Conservation (phyloP, 2,797 vertebrate species). For the Acrossocheilus fasciatus region DNA sequence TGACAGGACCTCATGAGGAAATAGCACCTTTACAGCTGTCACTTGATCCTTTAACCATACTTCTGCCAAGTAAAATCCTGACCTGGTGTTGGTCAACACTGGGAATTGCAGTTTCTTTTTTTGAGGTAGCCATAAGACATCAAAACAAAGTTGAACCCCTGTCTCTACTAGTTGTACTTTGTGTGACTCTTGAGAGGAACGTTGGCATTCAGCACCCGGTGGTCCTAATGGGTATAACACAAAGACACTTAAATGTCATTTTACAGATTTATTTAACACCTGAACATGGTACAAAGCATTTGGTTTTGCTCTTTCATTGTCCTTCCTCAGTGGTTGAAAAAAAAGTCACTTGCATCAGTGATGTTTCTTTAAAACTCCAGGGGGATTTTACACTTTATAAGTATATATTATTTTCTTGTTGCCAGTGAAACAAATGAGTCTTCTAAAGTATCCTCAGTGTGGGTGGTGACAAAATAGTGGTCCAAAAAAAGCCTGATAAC, state of each 20-base stretch:
- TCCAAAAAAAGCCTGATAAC: conserved; percentile 71
- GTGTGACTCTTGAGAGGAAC: conserved; percentile 72
- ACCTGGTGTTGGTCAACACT: conserved; percentile 64
- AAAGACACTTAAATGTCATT: conserved; percentile 85
- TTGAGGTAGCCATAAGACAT: conserved; percentile 73
- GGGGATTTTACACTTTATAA: conserved; percentile 85
- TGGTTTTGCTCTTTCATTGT: conserved; percentile 81
- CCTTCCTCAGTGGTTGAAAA: conserved; percentile 82
- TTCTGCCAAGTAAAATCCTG: conserved; percentile 65
- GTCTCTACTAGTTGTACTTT: conserved; percentile 77
- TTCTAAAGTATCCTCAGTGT: conserved; percentile 84
- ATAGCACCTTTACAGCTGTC: conserved; percentile 71
- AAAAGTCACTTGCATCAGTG: conserved; percentile 77
- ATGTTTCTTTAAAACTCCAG: conserved; percentile 74
- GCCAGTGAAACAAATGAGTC: conserved; percentile 88
- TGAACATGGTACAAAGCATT: conserved; percentile 85
- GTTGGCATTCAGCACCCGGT: conserved; percentile 55
- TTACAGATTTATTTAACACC: conserved; percentile 89
- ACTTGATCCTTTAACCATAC: conserved; percentile 65
- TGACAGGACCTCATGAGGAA: conserved; percentile 75
- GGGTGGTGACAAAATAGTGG: conserved; percentile 83
- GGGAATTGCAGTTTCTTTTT: conserved; percentile 75
- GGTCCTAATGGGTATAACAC: conserved; percentile 75
- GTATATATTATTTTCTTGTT: conserved; percentile 90
- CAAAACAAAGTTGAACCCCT: conserved; percentile 79